Evolutionary conservation across 2,797 vertebrate genomes (phyloP).

Genomic region (Sebastes cheni): DNA sequence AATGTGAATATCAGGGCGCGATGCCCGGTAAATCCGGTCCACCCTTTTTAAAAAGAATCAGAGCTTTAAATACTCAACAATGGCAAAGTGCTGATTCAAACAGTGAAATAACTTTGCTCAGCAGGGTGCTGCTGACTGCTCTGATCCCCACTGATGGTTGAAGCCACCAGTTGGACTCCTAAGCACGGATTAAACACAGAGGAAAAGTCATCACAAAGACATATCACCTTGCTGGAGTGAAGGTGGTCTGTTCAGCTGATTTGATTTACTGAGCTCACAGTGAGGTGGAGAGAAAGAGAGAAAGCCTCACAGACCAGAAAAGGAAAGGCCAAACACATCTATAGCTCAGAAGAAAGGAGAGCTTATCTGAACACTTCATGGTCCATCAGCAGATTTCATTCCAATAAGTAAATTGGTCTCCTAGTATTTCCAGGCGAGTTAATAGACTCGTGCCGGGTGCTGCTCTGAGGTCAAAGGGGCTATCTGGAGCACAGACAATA

Average conservation of each 20-base stretch:
- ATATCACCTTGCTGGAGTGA: constrained; percentile 42
- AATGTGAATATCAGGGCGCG: not conserved
- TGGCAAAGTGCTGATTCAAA: constrained; percentile 71
- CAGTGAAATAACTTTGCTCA: constrained; percentile 51
- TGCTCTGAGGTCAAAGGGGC: constrained; percentile 1
- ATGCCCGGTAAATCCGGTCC: not conserved
- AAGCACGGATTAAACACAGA: constrained; percentile 49
- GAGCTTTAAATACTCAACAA: constrained; percentile 39
- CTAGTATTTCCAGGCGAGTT: constrained; percentile 33
- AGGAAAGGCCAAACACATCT: constrained; percentile 34
- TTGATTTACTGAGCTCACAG: constrained; percentile 31
- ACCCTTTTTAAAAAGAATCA: constrained; percentile 18
- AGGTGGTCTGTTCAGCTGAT: constrained; percentile 39
- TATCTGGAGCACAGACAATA: constrained; percentile 46
- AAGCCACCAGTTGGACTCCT: constrained; percentile 47
- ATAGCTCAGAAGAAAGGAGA: constrained; percentile 36
- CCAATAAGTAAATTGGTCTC: constrained; percentile 30
- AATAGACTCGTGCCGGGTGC: constrained; percentile 29
- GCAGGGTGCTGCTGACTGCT: constrained; percentile 46
- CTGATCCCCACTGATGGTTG: constrained; percentile 44
- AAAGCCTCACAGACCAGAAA: constrained; percentile 21
- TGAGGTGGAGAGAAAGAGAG: not conserved
- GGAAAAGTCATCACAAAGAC: constrained; percentile 51
- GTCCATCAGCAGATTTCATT: constrained; percentile 71
- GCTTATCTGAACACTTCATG: constrained; percentile 37